Evolutionary conservation across 2,797 vertebrate genomes (phyloP), one percentile per base, ranked within the genome.

Genomic region (Accipiter fasciatus): DNA sequence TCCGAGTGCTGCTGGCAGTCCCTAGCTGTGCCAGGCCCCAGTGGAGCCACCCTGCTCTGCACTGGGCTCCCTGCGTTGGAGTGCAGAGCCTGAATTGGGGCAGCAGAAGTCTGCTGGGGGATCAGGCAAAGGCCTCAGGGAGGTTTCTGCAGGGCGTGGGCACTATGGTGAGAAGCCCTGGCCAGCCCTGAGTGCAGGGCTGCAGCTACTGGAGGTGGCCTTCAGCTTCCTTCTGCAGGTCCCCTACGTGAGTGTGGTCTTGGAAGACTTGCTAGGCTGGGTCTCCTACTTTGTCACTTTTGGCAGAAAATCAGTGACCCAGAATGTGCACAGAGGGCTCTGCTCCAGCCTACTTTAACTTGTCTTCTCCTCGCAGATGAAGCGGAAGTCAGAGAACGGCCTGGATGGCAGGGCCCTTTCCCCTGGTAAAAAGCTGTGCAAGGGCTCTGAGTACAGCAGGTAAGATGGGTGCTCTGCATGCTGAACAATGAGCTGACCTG

Each of bases 361-460:
- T 5, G 2, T 25, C 28, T 12, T 42, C 37, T 46, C 37, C 79
- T 31, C 7, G n/a, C 93, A 98, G 97, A 97, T 97, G 97, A 98
- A 98, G 93, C 91, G 97, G 24, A 98, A 98, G 78, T 96, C 97
- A 0, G 97, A 98, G 83, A 91, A 89, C 0, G 96, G 97, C 18
- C 94, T 59, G 0, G 97, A 98, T 2, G 92, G 97, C 50, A 55
- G 97, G 28, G 91, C 96, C 8, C 91, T 94, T 29, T 97, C 97
- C 24, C 97, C 97, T 0, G 97, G 97, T 8, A 98, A 98, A 52
- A 98, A 98, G 93, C 91, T 97, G 18, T 97, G 97, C 92, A 98
- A 94, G 64, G 95, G 96, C 24, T 94, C 97, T 0, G 97, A 97
- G 47, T 94, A 92, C 26, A 66, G 93, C 94, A 97, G 97, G 97